phyloP scores from a whole-genome alignment of 2,888 invertebrate species.

The Rutpela maculata region DNA sequence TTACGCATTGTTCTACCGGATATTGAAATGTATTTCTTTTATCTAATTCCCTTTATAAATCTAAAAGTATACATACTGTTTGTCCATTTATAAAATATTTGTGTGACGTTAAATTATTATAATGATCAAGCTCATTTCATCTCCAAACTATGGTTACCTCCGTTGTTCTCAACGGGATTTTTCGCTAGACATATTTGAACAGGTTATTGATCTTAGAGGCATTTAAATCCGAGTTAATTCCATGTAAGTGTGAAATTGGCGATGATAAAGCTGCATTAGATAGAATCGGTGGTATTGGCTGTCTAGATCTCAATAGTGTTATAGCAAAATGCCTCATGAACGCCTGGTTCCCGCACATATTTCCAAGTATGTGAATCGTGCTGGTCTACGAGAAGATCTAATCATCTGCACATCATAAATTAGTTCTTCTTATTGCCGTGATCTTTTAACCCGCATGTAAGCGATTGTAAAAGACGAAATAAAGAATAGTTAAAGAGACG shows the following conservation, averaged over 20 bases:
- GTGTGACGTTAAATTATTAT: no score
- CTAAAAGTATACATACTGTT: no score
- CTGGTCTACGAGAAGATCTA: slow-evolving; percentile 45
- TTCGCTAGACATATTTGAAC: slow-evolving; percentile 20
- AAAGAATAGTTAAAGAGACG: slow-evolving; percentile 42
- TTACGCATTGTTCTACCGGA: no score
- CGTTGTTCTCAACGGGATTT: neutral
- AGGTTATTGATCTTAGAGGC: slow-evolving; percentile 28
- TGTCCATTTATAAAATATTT: no score
- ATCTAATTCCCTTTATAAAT: no score
- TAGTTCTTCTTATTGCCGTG: slow-evolving; percentile 54
- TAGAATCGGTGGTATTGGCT: slow-evolving; percentile 13
- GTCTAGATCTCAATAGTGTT: slow-evolving; percentile 39
- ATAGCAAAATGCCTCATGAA: slow-evolving; percentile 32
- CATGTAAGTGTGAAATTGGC: slow-evolving; percentile 35
- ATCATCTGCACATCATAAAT: slow-evolving; percentile 53
- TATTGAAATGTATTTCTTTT: no score
- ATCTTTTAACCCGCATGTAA: slow-evolving; percentile 54
- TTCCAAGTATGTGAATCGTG: slow-evolving; percentile 42
- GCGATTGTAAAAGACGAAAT: slow-evolving; percentile 44
- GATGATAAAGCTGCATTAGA: slow-evolving; percentile 31
- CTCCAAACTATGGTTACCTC: neutral
- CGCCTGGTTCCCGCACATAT: slow-evolving; percentile 38
- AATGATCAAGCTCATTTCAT: neutral
- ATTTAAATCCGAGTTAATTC: slow-evolving; percentile 17